Conservation (phyloP, 2,888 invertebrate species). For the Lapara coniferarum region DNA sequence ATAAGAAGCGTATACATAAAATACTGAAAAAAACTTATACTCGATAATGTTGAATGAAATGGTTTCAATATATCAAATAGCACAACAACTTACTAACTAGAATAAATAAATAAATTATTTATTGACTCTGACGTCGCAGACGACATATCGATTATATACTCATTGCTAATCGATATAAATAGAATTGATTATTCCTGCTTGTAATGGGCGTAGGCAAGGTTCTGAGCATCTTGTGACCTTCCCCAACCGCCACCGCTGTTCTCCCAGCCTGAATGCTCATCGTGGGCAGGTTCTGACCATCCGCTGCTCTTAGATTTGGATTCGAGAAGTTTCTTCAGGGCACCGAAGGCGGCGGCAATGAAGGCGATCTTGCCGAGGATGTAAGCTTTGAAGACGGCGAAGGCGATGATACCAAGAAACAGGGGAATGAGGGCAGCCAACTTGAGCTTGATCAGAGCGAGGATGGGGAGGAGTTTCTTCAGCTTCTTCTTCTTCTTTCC, state of each 20-base stretch:
- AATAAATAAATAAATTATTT: constrained; percentile 51
- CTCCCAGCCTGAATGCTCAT: constrained; percentile 80
- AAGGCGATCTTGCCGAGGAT: constrained; percentile 93
- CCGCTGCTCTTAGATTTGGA: constrained; percentile 87
- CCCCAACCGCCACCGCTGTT: constrained; percentile 84
- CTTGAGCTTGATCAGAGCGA: constrained; percentile 91
- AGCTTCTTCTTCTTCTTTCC: constrained; percentile 92
- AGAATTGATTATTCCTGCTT: constrained; percentile 62
- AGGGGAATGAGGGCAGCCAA: constrained; percentile 89
- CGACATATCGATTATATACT: constrained; percentile 3
- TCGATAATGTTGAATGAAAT: constrained; percentile 37
- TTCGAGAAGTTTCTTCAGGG: constrained; percentile 87
- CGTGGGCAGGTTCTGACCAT: constrained; percentile 87
- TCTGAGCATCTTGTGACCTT: constrained; percentile 86
- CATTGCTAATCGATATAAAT: neutral
- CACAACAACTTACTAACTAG: constrained; percentile 48
- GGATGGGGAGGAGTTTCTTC: constrained; percentile 89
- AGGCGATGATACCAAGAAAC: constrained; percentile 88
- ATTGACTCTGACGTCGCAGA: constrained; percentile 31
- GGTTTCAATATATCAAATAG: constrained; percentile 35
- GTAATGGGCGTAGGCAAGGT: constrained; percentile 86
- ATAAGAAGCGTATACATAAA: constrained; percentile 25
- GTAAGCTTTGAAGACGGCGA: constrained; percentile 92
- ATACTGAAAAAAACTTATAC: constrained; percentile 20
- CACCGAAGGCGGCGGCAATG: constrained; percentile 88